These are phyloP conservation scores for Lagopus leucura DNA, from an alignment of 2,113 vertebrate genomes.

Conservation along the genomic window DNA sequence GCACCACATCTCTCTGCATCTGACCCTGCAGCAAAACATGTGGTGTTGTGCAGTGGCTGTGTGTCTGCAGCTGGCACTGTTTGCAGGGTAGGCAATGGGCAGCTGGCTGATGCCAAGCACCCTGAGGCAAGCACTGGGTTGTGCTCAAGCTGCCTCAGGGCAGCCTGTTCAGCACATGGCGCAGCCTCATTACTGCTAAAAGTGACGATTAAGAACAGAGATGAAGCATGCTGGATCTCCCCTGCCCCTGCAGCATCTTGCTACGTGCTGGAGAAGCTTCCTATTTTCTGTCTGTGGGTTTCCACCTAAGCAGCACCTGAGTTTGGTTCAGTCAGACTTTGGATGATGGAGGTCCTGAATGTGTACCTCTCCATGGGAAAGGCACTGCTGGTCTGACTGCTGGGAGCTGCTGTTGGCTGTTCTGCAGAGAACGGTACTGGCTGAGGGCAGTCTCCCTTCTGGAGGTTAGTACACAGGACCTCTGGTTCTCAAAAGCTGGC, in stretches of 20 bases:
- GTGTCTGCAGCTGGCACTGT: accelerated
- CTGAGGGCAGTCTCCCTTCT: background rate
- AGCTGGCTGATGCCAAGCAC: background rate
- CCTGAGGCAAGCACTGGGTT: accelerated
- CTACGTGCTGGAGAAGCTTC: accelerated
- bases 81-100: background rate
- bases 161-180: accelerated
- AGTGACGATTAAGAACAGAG: background rate
- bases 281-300: background rate
- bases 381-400: background rate
- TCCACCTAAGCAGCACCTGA: background rate
- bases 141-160: accelerated
- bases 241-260: background rate
- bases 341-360: background rate
- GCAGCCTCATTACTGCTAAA: background rate
- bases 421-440: background rate
- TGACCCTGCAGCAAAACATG: background rate
- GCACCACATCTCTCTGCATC: background rate
- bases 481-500: background rate
- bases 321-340: background rate
- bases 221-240: background rate
- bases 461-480: background rate
- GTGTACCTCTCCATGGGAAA: background rate
- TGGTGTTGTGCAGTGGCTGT: accelerated
- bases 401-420: background rate